These are phyloP conservation scores for Halisarca cf. caerulea DNA, from an alignment of 37 sponge, comb jelly and placozoan species.

Conservation along the genomic window DNA sequence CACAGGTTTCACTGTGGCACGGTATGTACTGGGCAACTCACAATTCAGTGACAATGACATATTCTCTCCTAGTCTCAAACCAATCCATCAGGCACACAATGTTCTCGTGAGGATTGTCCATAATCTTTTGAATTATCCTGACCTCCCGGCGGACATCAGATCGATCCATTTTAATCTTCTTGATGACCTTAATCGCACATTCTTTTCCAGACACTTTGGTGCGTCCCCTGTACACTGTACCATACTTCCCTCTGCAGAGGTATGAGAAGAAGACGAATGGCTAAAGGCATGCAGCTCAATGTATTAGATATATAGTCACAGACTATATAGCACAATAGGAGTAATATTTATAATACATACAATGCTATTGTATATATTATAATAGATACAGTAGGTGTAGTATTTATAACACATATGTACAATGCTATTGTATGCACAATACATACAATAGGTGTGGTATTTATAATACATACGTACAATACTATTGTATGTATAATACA, in stretches of 20 bases:
- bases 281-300: not conserved
- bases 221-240: constrained; percentile 60
- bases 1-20: too few species aligned
- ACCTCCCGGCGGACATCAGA: constrained; percentile 76
- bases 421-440: too few species aligned
- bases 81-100: constrained; percentile 46
- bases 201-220: constrained; percentile 7
- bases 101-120: constrained; percentile 38
- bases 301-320: not conserved
- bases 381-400: not conserved
- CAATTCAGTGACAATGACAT: constrained; percentile 78
- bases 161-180: constrained; percentile 36
- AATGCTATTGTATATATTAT: not conserved
- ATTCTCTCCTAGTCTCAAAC: constrained; percentile 45
- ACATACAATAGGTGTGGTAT: too few species aligned
- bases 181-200: constrained; percentile 64
- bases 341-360: not conserved
- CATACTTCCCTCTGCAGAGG: constrained; percentile 72
- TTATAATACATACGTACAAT: too few species aligned
- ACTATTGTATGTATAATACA: too few species aligned
- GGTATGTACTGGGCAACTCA: too few species aligned
- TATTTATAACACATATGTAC: not conserved
- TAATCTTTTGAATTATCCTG: constrained; percentile 45
- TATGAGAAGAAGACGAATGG: not conserved
- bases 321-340: not conserved